Percentiles rank a stretch among this genome's conserved stretches.
These are phyloP conservation scores for Dryobotodes eremita DNA, from an alignment of 2,888 invertebrate species.

Conservation along the genomic window DNA sequence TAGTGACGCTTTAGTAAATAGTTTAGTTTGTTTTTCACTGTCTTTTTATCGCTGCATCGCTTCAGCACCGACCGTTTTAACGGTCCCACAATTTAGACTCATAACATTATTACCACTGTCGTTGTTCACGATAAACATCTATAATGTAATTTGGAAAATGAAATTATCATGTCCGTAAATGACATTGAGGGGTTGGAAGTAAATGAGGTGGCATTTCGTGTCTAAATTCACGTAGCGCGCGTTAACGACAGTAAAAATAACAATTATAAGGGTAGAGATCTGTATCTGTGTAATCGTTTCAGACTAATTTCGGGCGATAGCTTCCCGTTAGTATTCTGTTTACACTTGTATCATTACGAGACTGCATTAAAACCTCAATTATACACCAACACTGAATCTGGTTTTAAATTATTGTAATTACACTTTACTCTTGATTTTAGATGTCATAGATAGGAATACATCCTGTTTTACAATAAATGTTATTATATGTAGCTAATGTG, in stretches of 20 bases:
- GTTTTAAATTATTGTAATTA: conserved; percentile 63
- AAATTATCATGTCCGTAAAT: conserved; percentile 83
- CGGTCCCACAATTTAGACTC: conserved; percentile 75
- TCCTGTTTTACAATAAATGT: conserved; percentile 64
- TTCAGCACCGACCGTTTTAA: conserved; percentile 72
- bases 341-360: conserved; percentile 76
- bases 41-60: conserved; percentile 69
- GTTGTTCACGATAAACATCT: conserved; percentile 78
- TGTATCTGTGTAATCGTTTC: conserved; percentile 84
- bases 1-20: conserved; percentile 81
- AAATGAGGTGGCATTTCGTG: conserved; percentile 81
- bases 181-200: conserved; percentile 76
- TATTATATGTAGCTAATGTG: conserved; percentile 54
- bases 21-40: conserved; percentile 72
- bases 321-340: conserved; percentile 77
- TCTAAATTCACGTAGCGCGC: conserved; percentile 76
- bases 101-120: conserved; percentile 70
- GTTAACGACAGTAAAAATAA: conserved; percentile 84
- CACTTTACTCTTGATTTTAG: conserved; percentile 65
- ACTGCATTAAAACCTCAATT: conserved; percentile 68
- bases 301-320: conserved; percentile 78
- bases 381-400: conserved; percentile 56
- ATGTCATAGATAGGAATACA: conserved; percentile 67
- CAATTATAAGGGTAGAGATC: conserved; percentile 78
- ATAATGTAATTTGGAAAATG: conserved; percentile 82